Base-by-base conservation (phyloP, 2,888 invertebrate species). In the Apamea monoglypha region DNA sequence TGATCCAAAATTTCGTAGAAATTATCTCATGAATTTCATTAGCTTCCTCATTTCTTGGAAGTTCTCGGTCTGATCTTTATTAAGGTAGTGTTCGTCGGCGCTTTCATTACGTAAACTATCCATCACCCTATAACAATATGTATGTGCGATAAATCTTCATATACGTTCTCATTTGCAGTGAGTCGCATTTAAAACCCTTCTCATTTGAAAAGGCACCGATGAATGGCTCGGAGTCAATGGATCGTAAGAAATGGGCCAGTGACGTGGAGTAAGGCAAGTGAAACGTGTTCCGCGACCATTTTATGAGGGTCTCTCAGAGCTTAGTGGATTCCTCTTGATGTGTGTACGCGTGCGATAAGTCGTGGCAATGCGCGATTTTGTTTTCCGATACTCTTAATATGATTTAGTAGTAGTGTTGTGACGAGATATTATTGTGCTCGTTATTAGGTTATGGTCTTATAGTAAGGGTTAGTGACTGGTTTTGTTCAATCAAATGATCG, bases 211-310 rank as follows among this genome's bases (percentile, higher is more conserved):
- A 95, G 94, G 95, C 94, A 92, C 93, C 94, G 93, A 94, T 96
- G 96, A 96, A 96, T 96, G 94, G 95, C 91, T 92, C 89, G 87
- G 91, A 96, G 96, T 96, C 96, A 96, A 96, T 96, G 96, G 96
- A 93, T 95, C 94, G 96, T 95, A 96, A 96, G 96, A 95, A 96
- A 96, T 96, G 94, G 95, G 96, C 95, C 94, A 95, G 94, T 94
- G 94, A 95, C 93, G 94, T 93, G 93, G 91, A 92, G 92, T 89
- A 92, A 91, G 92, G 94, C 94, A 94, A 94, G 95, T 94, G 94
- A 94, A 94, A 93, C 91, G 92, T 91, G 92, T 91, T 93, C 88
- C 77, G 78, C 88, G 87, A 90, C 95, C 93, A 94, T 88, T 92
- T 87, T 94, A 93, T 88, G 80, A 67, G 89, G 94, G 92, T 86